Evolutionary conservation across 2,797 vertebrate species (phyloP).

Genomic region (Neosilurus hyrtlii): DNA sequence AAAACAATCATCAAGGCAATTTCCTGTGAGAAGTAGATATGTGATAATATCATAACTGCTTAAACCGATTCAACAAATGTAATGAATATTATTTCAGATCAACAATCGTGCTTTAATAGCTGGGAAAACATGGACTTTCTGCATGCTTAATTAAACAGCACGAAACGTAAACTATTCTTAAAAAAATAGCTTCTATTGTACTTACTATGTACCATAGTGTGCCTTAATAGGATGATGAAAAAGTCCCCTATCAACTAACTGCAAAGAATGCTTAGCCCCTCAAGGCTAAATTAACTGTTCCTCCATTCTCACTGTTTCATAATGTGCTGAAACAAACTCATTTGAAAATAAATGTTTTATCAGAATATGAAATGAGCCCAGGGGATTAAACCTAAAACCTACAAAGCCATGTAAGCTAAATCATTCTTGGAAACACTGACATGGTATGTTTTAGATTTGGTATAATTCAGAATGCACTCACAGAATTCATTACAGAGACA

Average conservation of each 20-base stretch:
- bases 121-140: background rate
- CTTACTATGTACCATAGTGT: too few species aligned
- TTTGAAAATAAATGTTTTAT: background rate
- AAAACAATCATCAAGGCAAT: constrained; percentile 7
- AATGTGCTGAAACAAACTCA: background rate
- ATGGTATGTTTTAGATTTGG: background rate
- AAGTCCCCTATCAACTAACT: background rate
- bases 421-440: constrained; percentile 11
- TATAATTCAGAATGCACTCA: background rate
- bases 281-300: background rate
- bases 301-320: background rate
- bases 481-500: constrained; percentile 22
- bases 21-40: background rate
- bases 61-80: background rate
- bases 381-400: constrained; percentile 31
- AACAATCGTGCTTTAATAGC: background rate
- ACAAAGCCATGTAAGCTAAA: constrained; percentile 17
- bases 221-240: background rate
- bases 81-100: background rate
- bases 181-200: too few species aligned
- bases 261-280: background rate
- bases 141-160: background rate
- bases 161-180: background rate
- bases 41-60: background rate
- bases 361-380: constrained; percentile 35